A percentile compares a stretch with the other conserved stretches of the same genome.
phyloP scores from a whole-genome alignment of 1,140 invertebrate species.

The Artemia franciscana region DNA sequence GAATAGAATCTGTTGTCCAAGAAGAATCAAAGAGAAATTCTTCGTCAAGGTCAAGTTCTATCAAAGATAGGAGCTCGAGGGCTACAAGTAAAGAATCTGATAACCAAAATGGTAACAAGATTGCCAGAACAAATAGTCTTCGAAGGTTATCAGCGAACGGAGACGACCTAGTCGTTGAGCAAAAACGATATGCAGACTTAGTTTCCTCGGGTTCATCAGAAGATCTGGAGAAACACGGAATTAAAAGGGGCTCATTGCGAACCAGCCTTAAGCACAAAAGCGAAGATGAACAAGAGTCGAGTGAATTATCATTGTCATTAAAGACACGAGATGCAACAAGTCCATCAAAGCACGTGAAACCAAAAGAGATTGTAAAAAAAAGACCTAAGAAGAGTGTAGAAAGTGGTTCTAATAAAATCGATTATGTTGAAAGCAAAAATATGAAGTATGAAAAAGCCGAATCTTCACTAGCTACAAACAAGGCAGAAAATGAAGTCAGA shows the following conservation, averaged over 20 bases:
- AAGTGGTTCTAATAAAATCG: neutral
- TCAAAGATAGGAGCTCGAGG: neutral
- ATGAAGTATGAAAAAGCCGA: neutral
- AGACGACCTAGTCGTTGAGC: neutral
- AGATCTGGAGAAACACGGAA: neutral
- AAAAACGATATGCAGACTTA: neutral
- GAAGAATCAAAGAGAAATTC: slow-evolving; percentile 2
- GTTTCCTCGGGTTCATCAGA: neutral
- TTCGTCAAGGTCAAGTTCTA: neutral
- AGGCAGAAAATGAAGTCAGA: slow-evolving; percentile 12
- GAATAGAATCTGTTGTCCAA: slow-evolving; percentile 4
- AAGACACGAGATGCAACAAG: slow-evolving; percentile 7
- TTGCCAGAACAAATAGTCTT: neutral
- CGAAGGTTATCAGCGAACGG: neutral
- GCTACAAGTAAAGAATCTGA: neutral
- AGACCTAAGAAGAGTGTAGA: slow-evolving; percentile 10
- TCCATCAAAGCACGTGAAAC: slow-evolving; percentile 12
- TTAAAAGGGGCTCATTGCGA: neutral
- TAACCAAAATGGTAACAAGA: neutral
- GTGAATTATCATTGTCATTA: too few relatives aligned
- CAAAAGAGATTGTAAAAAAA: slow-evolving; percentile 13
- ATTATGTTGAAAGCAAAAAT: slow-evolving; percentile 4
- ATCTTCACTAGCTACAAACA: too few relatives aligned
- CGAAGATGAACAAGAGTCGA: neutral
- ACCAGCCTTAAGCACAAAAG: neutral